Conservation (phyloP, 2,888 invertebrate genomes). For the Drosophila tripunctata region DNA sequence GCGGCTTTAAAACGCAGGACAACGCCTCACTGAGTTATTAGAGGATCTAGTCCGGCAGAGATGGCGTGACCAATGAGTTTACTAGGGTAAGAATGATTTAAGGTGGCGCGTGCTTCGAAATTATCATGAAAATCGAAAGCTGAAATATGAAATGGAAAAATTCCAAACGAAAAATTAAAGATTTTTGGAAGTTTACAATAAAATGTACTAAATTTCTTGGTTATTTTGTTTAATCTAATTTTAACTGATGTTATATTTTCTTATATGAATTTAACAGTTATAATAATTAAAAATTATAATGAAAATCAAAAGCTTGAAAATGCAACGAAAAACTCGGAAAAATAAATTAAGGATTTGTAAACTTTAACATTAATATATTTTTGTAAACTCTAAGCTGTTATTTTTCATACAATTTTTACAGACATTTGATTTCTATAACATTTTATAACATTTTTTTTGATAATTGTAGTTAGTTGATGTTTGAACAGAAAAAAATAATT, state of each 20-base stretch:
- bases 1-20: constrained; percentile 64
- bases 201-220: not conserved
- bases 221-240: no score
- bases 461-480: no score
- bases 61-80: constrained; percentile 53
- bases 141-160: not conserved
- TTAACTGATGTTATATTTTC: no score
- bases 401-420: no score
- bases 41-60: constrained; percentile 14
- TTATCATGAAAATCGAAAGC: constrained; percentile 30
- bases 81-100: constrained; percentile 56
- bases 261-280: no score
- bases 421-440: no score
- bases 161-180: not conserved
- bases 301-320: no score
- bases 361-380: not conserved
- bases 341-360: not conserved
- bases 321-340: not conserved
- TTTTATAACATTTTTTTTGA: no score
- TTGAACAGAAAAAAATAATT: no score
- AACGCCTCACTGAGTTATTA: constrained; percentile 49
- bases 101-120: constrained; percentile 7
- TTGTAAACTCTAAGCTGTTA: no score
- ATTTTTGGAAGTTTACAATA: not conserved
- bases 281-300: no score